Conservation (phyloP, 2,113 vertebrate species). For the Lepisosteus oculatus region DNA sequence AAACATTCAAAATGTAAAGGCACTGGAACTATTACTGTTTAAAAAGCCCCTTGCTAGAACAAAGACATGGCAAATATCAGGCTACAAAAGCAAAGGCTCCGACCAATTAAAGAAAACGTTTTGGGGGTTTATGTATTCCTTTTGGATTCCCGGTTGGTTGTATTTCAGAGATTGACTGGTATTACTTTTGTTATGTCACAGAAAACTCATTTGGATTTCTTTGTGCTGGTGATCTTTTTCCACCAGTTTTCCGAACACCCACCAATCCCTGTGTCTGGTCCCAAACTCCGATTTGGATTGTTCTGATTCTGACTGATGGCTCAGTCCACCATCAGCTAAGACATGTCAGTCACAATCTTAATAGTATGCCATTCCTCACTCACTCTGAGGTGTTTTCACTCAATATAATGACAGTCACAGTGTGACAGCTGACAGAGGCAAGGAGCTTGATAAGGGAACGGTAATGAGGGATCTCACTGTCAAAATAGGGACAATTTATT, state of each 20-base stretch:
- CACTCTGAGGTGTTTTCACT: conserved; percentile 55
- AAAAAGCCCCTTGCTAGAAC: too few relatives aligned
- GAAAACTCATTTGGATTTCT: too few relatives aligned
- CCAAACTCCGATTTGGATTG: neutral
- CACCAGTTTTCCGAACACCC: neutral
- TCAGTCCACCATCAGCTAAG: conserved; percentile 59
- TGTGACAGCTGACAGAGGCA: conserved; percentile 58
- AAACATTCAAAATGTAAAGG: too few relatives aligned
- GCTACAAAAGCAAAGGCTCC: too few relatives aligned
- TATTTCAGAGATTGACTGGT: conserved; percentile 15
- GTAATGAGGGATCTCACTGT: conserved; percentile 46
- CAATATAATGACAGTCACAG: conserved; percentile 68
- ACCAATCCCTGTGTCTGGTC: too few relatives aligned
- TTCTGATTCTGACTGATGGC: conserved; percentile 68
- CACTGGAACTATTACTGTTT: too few relatives aligned
- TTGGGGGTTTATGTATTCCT: too few relatives aligned
- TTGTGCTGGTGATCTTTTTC: neutral
- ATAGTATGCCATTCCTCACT: conserved; percentile 42
- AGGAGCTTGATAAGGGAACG: conserved; percentile 61
- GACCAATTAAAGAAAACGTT: too few relatives aligned
- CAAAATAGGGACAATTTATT: conserved; percentile 64
- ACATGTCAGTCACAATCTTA: conserved; percentile 60
- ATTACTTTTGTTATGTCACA: conserved; percentile 4
- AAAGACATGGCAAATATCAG: too few relatives aligned
- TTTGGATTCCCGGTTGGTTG: neutral